Evolutionary conservation across 53 echinoderm and acorn worm species (phyloP), one percentile per base, ranked within the genome.

Genomic region (Glandiceps talaboti): DNA sequence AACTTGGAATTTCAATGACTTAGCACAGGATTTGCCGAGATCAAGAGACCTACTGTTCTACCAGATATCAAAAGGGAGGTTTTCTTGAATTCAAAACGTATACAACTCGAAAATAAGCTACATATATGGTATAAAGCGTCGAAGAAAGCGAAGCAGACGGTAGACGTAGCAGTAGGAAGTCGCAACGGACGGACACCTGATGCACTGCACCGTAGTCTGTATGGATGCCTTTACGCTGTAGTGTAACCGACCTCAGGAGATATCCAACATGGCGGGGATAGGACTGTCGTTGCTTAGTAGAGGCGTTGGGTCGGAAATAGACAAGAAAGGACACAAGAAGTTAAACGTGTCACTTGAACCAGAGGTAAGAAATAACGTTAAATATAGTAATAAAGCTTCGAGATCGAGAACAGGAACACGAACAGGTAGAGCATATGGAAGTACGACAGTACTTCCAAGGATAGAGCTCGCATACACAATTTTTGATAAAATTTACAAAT

Each of bases 281-380:
- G 95, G 94, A 32, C 81, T 94, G 74, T 94, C 95, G 30, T 82
- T 91, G 82, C 79, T 92, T 30, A 90, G 92, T 31, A 86, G 95
- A 32, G 95, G 95, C 1, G 86, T 94, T 73, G 95, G 95, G 28
- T 90, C 90, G 31, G 92, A 94, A 73, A 88, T 76, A 75, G 30
- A 83, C 29, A 78, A 33, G 1, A 32, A 84, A 30, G 90, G 86
- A n/a, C 88, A 88, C 33, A 88, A 79, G 76, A 94, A 94, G 82
- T 79, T 94, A 76, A 92, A 92, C 84, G 95, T 94, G 30, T 90
- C 83, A 33, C 81, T 94, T 12, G 95, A 94, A 86, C 92, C 95
- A 30, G 92, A 88, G 95, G 95, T 94, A 85, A 28, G 74, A 32
- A 0, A 28, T 28, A 75, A 1, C 14, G 29, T 27, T 14, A n/a